Evolutionary conservation across 2,888 invertebrate species (phyloP).

Genomic region (Cerceris rybyensis): DNA sequence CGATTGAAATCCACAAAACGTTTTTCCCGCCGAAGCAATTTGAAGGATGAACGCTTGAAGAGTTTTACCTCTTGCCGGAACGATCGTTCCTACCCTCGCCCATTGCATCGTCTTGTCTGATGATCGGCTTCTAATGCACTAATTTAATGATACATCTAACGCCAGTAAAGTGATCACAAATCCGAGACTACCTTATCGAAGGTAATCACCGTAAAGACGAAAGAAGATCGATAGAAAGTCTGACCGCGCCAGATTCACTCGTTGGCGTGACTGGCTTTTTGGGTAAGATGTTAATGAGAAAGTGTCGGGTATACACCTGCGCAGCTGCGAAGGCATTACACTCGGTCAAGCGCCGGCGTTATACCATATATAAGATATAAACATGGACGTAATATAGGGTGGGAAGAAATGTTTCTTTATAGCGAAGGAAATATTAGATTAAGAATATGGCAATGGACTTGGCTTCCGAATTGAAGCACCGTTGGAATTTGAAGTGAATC

Average conservation of each 20-base stretch:
- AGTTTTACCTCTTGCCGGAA: conserved; percentile 77
- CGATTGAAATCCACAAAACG: conserved; percentile 15
- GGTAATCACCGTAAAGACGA: background rate
- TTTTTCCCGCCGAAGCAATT: conserved; percentile 36
- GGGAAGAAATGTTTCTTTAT: too few relatives aligned
- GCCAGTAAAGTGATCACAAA: conserved; percentile 3
- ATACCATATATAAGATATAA: background rate
- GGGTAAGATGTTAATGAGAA: conserved; percentile 76
- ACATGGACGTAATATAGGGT: too few relatives aligned
- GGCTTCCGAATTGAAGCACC: too few relatives aligned
- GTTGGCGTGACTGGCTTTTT: conserved; percentile 73
- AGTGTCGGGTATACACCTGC: conserved; percentile 74
- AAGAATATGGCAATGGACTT: too few relatives aligned
- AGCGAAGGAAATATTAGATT: too few relatives aligned
- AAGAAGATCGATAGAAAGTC: conserved; percentile 40
- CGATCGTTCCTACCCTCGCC: conserved; percentile 77
- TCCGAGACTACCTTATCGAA: conserved; percentile 3
- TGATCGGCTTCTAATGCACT: conserved; percentile 30
- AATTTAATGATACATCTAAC: background rate
- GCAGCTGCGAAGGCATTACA: conserved; percentile 68
- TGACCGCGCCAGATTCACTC: conserved; percentile 58
- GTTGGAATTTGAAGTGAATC: too few relatives aligned
- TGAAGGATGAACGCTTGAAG: conserved; percentile 5
- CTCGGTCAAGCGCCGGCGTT: conserved; percentile 20
- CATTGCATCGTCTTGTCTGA: conserved; percentile 77